These are phyloP conservation scores for Calephelis virginiensis DNA, from an alignment of 1,140 invertebrate species.

Conservation along the genomic window DNA sequence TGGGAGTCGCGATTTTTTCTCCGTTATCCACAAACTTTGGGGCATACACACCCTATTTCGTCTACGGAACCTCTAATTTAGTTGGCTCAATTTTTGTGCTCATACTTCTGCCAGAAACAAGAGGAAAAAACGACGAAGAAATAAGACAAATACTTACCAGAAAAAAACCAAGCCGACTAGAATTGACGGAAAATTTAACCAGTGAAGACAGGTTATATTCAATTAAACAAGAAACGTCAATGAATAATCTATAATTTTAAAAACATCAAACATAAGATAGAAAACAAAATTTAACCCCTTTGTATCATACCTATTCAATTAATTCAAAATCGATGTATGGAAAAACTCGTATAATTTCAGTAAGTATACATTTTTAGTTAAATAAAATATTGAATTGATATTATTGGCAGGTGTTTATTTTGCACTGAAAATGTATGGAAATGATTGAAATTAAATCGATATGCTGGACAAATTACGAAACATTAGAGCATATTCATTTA, in stretches of 20 bases:
- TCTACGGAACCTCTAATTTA: conserved; percentile 37
- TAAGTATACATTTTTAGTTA: neutral
- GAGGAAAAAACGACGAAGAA: conserved; percentile 39
- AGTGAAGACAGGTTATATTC: too few relatives aligned
- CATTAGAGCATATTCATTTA: neutral
- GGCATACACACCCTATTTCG: conserved; percentile 34
- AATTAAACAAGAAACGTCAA: too few relatives aligned
- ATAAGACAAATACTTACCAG: conserved; percentile 25
- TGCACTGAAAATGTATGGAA: neutral
- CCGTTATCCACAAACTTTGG: conserved; percentile 36
- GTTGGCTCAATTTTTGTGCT: conserved; percentile 34
- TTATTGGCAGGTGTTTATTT: neutral
- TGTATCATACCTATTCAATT: too few relatives aligned
- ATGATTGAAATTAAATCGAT: conserved; percentile 10
- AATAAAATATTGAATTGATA: neutral
- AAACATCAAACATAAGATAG: too few relatives aligned
- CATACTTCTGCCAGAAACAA: conserved; percentile 42
- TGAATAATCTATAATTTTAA: too few relatives aligned
- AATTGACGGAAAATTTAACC: too few relatives aligned
- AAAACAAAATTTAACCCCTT: too few relatives aligned
- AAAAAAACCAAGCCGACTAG: neutral
- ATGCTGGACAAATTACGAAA: neutral
- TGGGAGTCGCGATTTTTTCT: conserved; percentile 37
- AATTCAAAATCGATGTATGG: too few relatives aligned
- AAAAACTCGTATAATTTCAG: too few relatives aligned